Percentiles rank a stretch among this genome's conserved stretches.
Evolutionary conservation across 2,113 vertebrate genomes (phyloP).

Genomic region (Dasypus novemcinctus): DNA sequence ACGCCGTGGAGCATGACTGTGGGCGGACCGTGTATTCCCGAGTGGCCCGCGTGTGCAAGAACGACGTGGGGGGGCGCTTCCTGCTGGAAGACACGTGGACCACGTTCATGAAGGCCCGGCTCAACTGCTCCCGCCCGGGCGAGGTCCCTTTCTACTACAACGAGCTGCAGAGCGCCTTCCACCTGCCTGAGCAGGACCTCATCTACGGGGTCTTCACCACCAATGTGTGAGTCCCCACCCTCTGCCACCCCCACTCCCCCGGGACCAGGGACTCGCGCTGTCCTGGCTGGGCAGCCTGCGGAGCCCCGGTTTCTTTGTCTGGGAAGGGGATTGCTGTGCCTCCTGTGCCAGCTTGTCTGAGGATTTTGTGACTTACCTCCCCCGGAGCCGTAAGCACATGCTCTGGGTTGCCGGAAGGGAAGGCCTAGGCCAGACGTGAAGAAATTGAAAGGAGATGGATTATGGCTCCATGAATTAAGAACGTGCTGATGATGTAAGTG

Average conservation of each 20-base stretch:
- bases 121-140: slow-evolving; percentile 92
- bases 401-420: not conserved
- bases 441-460: not conserved
- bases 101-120: slow-evolving; percentile 92
- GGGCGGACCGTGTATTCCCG: slow-evolving; percentile 92
- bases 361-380: not conserved
- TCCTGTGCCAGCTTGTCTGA: not conserved
- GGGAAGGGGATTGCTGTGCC: not conserved
- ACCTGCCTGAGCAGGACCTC: slow-evolving; percentile 92
- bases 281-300: not conserved
- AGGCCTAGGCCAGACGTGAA: not conserved
- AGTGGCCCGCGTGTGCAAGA: slow-evolving; percentile 93
- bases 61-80: slow-evolving; percentile 91
- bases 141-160: slow-evolving; percentile 94
- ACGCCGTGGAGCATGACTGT: slow-evolving; percentile 91
- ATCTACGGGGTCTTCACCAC: slow-evolving; percentile 94
- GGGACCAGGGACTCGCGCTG: fast-evolving
- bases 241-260: not conserved
- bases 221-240: slow-evolving; percentile 87
- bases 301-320: not conserved
- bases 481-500: not conserved
- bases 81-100: slow-evolving; percentile 94
- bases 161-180: slow-evolving; percentile 93
- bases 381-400: not conserved
- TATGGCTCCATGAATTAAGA: not conserved